These are phyloP conservation scores for Araneus ventricosus DNA, from an alignment of 1,140 invertebrate species.

Conservation along the genomic window DNA sequence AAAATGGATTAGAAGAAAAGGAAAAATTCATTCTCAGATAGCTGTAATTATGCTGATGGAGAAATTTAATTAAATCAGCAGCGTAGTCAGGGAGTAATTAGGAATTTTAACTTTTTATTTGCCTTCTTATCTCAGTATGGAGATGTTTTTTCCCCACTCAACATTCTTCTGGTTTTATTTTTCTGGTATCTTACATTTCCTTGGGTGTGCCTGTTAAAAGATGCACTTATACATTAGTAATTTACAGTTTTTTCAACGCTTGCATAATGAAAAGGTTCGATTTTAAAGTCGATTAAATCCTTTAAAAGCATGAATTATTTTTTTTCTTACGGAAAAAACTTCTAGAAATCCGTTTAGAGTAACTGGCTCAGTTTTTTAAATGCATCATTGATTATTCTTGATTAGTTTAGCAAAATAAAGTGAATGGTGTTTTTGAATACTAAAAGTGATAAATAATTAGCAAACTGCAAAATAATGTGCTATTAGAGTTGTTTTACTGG, in stretches of 20 bases:
- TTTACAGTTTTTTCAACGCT: not conserved
- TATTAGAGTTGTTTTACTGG: too few species aligned
- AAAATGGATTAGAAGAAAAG: not conserved
- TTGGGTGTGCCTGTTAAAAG: not conserved
- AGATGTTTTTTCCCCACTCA: not conserved
- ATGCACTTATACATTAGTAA: not conserved
- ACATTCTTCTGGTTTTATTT: not conserved
- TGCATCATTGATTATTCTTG: too few species aligned
- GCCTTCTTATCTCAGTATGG: not conserved
- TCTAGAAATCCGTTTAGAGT: not conserved
- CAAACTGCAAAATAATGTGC: too few species aligned
- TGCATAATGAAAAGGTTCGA: not conserved
- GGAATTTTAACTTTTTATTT: slow-evolving; percentile 23
- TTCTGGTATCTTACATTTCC: not conserved
- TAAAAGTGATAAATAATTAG: too few species aligned
- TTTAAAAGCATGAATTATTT: not conserved
- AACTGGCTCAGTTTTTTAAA: not conserved
- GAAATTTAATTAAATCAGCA: slow-evolving; percentile 48
- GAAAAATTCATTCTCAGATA: slow-evolving; percentile 1
- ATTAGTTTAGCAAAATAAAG: too few species aligned
- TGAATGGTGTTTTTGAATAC: too few species aligned
- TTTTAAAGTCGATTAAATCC: not conserved
- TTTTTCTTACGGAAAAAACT: not conserved
- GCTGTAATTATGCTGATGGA: slow-evolving; percentile 40
- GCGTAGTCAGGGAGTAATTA: slow-evolving; percentile 20